Percentiles rank a stretch among this genome's conserved stretches.
phyloP scores from a whole-genome alignment of 2,888 invertebrate species.

The Sphaerophoria taeniata region DNA sequence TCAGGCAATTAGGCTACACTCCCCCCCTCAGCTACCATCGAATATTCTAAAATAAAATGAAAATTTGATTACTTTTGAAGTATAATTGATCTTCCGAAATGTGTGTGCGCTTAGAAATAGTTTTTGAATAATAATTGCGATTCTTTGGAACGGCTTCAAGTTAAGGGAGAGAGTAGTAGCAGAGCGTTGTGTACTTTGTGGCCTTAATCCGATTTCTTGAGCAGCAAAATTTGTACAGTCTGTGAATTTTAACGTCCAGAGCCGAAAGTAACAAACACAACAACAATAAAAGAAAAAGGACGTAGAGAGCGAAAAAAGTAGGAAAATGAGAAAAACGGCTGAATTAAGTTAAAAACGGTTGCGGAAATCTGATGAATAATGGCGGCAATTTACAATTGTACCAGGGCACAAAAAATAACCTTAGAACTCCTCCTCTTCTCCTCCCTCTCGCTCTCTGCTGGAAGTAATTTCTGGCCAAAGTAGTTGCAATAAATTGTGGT shows the following conservation, averaged over 20 bases:
- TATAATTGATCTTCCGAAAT: constrained; percentile 44
- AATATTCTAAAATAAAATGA: constrained; percentile 27
- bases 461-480: constrained; percentile 64
- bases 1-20: constrained; percentile 51
- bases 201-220: constrained; percentile 55
- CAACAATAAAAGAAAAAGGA: not conserved
- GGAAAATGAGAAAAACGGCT: constrained; percentile 35
- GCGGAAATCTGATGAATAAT: constrained; percentile 71
- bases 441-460: not conserved
- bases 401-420: constrained; percentile 24
- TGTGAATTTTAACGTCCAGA: not conserved
- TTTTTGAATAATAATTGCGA: not conserved
- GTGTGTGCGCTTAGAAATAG: not conserved
- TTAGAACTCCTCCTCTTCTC: not conserved
- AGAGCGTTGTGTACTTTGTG: not conserved
- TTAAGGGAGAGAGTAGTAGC: not conserved
- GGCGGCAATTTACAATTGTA: constrained; percentile 68
- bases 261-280: not conserved
- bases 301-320: not conserved
- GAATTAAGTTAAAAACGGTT: constrained; percentile 63
- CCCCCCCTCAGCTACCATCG: not conserved
- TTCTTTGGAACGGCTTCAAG: not conserved
- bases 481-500: constrained; percentile 72
- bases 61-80: constrained; percentile 61
- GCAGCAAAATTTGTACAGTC: constrained; percentile 25